Percentiles rank a stretch among this genome's conserved stretches.
phyloP scores from a whole-genome alignment of 2,113 vertebrate species.

The Xenopus laevis region DNA sequence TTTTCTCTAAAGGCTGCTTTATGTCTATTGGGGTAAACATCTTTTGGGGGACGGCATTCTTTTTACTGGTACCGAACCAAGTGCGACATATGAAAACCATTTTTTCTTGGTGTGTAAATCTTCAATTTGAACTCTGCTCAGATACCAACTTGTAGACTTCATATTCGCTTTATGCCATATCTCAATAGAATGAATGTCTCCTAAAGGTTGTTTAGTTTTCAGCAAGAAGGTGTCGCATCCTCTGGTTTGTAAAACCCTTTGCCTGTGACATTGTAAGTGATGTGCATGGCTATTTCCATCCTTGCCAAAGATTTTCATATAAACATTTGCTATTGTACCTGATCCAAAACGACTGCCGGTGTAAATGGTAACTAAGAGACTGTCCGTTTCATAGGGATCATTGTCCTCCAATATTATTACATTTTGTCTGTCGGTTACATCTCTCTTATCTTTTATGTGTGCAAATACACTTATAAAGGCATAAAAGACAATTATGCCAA shows the following conservation, averaged over 20 bases:
- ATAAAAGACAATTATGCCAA: constrained; percentile 48
- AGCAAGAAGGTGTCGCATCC: constrained; percentile 59
- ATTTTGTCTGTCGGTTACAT: constrained; percentile 43
- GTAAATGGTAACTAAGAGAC: constrained; percentile 62
- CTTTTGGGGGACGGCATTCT: not conserved
- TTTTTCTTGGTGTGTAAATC: constrained; percentile 45
- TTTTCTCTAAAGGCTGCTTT: too few relatives aligned
- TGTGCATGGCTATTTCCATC: constrained; percentile 41
- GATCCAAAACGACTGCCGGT: constrained; percentile 60
- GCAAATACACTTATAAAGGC: constrained; percentile 55
- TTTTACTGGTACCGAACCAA: constrained; percentile 57
- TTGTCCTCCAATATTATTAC: constrained; percentile 60
- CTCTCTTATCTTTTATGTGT: constrained; percentile 52
- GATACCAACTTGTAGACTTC: constrained; percentile 56
- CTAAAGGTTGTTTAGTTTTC: constrained; percentile 52
- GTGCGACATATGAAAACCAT: constrained; percentile 65
- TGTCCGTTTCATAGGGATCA: constrained; percentile 54
- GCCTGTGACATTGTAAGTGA: constrained; percentile 52
- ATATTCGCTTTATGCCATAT: constrained; percentile 56
- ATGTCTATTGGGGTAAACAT: constrained; percentile 45
- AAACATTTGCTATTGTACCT: constrained; percentile 59
- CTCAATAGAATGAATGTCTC: constrained; percentile 55
- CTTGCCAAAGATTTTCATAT: constrained; percentile 55
- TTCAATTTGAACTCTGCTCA: constrained; percentile 66
- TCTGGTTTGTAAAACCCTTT: constrained; percentile 49